Percentiles rank a stretch among this genome's conserved stretches.
Conservation (phyloP, 53 echinoderm and acorn worm species). For the Pentamera pediparva region DNA sequence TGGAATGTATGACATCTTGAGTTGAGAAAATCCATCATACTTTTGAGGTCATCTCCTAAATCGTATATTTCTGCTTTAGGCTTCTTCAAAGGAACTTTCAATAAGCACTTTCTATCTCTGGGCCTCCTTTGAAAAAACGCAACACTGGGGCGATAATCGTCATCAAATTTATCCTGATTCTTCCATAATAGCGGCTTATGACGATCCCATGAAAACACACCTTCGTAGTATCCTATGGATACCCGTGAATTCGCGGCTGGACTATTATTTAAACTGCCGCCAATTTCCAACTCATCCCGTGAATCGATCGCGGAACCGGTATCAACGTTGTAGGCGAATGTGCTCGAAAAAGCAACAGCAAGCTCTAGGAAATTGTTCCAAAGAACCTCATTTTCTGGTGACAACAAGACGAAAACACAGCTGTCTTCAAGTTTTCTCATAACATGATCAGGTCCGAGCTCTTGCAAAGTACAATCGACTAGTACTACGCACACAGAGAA, state of each 20-base stretch:
- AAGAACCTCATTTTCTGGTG: conserved; percentile 17
- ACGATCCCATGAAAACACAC: conserved; percentile 3
- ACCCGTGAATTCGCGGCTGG: neutral
- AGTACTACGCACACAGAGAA: neutral
- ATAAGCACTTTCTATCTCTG: conserved; percentile 57
- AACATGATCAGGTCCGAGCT: conserved; percentile 28
- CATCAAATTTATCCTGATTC: neutral
- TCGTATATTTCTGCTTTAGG: conserved; percentile 51
- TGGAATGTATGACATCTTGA: conserved; percentile 55
- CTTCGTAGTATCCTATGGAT: neutral
- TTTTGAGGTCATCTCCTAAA: conserved; percentile 19
- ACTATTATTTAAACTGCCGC: neutral
- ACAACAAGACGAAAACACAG: conserved; percentile 39
- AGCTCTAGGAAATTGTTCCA: conserved; percentile 25
- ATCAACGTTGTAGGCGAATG: neutral
- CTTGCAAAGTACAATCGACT: neutral
- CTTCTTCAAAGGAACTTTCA: neutral
- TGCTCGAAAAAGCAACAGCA: neutral
- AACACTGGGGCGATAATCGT: neutral
- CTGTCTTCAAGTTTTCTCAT: conserved; percentile 36
- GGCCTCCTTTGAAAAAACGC: conserved; percentile 47
- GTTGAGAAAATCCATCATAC: conserved; percentile 67
- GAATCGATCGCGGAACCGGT: neutral
- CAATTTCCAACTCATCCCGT: neutral
- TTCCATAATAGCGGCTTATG: conserved; percentile 39